Evolutionary conservation across 2,797 vertebrate species (phyloP).

Genomic region (Scarus forsteni): DNA sequence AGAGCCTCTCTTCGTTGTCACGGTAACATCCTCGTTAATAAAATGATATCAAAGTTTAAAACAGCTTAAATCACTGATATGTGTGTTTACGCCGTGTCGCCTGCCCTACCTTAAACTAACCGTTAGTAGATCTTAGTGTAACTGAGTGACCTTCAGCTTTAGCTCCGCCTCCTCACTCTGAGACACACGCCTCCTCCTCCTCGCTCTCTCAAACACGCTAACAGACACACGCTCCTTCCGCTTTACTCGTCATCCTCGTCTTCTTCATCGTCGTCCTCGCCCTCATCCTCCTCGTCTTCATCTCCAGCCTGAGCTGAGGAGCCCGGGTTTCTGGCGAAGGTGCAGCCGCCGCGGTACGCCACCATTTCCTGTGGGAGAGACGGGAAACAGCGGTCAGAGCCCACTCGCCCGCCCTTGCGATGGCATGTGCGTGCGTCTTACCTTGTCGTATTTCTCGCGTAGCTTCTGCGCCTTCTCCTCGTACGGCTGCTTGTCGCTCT

Average conservation of each 20-base stretch:
- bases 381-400: rapidly evolving
- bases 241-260: slow-evolving; percentile 84
- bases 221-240: background rate
- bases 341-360: slow-evolving; percentile 71
- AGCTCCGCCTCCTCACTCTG: slow-evolving; percentile 18
- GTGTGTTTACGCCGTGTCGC: too few species aligned
- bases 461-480: slow-evolving; percentile 93
- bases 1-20: too few species aligned
- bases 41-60: too few species aligned
- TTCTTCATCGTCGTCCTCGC: slow-evolving; percentile 86
- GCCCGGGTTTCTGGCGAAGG: slow-evolving; percentile 66
- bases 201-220: slow-evolving; percentile 55
- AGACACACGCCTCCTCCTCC: background rate
- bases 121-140: too few species aligned
- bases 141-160: too few species aligned
- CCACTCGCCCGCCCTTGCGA: background rate
- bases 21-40: too few species aligned
- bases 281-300: slow-evolving; percentile 85
- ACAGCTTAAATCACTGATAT: too few species aligned
- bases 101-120: too few species aligned
- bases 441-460: slow-evolving; percentile 96
- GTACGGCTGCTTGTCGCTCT: slow-evolving; percentile 89
- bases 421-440: slow-evolving; percentile 46
- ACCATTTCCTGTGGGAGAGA: slow-evolving; percentile 69
- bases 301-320: slow-evolving; percentile 89